Evolutionary conservation across 2,888 invertebrate species (phyloP), one percentile per base, ranked within the genome.

Genomic region (Prosapia bicincta): DNA sequence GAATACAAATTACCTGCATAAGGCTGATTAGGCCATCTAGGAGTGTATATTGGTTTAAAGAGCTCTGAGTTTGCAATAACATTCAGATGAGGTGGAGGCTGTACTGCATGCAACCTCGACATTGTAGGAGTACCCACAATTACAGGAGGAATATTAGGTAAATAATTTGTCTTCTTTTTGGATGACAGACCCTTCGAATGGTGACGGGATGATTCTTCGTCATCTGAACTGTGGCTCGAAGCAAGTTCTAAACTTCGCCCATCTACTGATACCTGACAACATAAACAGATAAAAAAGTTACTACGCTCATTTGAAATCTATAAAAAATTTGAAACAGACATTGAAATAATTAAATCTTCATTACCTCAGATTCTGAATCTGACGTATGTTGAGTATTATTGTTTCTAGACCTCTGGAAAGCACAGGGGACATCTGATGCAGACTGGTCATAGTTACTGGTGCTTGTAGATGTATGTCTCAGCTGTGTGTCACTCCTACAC

Each of bases 161-260:
- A 13, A 66, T 43, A 20, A 28, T 66, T 74, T 30, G 74, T 72
- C 6, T 77, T 72, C 7, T 75, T 54, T 25, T 74, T 75, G 66
- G 77, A 74, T 6, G 71, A 75, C 6, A 69, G 74, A 43, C 66
- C 75, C 23, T 68, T 76, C 24, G 77, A 72, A 24, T 78, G 78
- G 32, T 78, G 76, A 26, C 78, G 73, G 23, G 74, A 75, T 15
- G 78, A 76, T 78, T 89, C 88, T 73, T 90, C 90, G 80, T 98
- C 97, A 83, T 98, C 98, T 69, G 96, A 97, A 10, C 96, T 96
- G 86, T 98, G 98, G 83, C 97, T 97, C 70, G 97, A 97, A 15
- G 97, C 97, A 71, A 98, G 88, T 82, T 97, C 97, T 77, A 98
- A 87, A 82, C 94, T 94, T 54, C 94, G 89, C 1, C 93, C 94